Conservation (phyloP, 92 coral and sea anemone genomes). For the Epizoanthus rinbou region DNA sequence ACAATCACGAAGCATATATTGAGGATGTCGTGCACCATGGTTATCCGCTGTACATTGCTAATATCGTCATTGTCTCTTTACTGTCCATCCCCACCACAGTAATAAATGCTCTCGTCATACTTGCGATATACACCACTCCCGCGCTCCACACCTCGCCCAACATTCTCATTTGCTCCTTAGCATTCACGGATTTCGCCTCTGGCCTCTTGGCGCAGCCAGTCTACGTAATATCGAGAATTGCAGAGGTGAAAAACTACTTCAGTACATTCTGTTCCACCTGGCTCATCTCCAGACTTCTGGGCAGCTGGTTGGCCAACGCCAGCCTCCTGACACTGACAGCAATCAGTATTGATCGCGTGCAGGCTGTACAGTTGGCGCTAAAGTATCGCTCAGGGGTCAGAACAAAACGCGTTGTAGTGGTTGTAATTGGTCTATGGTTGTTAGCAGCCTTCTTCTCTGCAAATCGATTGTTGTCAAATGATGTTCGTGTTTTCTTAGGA, state of each 20-base stretch:
- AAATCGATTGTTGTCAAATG: slow-evolving; percentile 6
- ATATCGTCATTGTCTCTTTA: slow-evolving; percentile 14
- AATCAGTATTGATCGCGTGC: slow-evolving; percentile 36
- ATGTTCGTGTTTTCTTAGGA: slow-evolving; percentile 33
- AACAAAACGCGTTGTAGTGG: slow-evolving; percentile 18
- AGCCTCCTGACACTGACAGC: slow-evolving; percentile 31
- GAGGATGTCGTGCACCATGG: slow-evolving; percentile 14
- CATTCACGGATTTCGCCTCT: slow-evolving; percentile 38
- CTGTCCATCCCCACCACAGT: slow-evolving; percentile 18
- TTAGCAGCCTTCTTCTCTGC: slow-evolving; percentile 30
- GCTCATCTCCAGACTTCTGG: slow-evolving; percentile 41
- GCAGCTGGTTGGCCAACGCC: slow-evolving; percentile 31
- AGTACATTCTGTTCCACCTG: slow-evolving; percentile 35
- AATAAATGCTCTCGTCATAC: slow-evolving; percentile 19
- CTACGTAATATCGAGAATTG: slow-evolving; percentile 30
- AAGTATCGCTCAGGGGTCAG: slow-evolving; percentile 39
- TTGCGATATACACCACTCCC: slow-evolving; percentile 28
- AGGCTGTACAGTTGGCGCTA: slow-evolving; percentile 21
- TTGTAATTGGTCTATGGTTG: slow-evolving; percentile 24
- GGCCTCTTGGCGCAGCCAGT: slow-evolving; percentile 42
- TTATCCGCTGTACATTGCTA: slow-evolving; percentile 4
- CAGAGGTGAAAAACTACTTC: slow-evolving; percentile 21
- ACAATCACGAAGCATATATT: slow-evolving; percentile 26
- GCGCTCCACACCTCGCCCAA: slow-evolving; percentile 37
- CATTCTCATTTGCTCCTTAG: slow-evolving; percentile 36